phyloP scores from a whole-genome alignment of 2,888 invertebrate genomes.

The Dryadula phaetusa region DNA sequence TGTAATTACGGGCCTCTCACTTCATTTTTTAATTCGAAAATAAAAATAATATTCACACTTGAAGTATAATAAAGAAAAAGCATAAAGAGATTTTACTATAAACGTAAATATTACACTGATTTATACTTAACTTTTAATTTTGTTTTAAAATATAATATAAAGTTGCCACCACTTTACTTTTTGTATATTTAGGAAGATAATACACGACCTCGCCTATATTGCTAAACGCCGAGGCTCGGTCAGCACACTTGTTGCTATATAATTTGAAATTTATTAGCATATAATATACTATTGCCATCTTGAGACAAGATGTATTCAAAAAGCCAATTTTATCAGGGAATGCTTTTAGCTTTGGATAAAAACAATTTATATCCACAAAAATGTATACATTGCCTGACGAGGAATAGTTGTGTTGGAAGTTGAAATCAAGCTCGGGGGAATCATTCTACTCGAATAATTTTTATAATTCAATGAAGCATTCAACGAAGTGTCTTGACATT shows the following conservation, averaged over 20 bases:
- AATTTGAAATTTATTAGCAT: background rate
- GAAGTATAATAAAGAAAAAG: background rate
- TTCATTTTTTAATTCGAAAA: conserved; percentile 21
- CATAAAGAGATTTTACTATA: background rate
- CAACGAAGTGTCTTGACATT: no score
- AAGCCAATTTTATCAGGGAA: no score
- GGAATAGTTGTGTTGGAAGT: no score
- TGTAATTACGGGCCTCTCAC: conserved; percentile 40
- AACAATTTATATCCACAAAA: no score
- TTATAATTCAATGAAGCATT: no score
- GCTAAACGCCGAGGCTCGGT: conserved; percentile 24
- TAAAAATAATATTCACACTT: background rate
- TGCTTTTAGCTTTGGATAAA: no score
- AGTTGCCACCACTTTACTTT: no score
- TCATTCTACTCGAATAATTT: no score
- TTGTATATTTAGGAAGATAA: conserved; percentile 35
- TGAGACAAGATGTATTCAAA: no score
- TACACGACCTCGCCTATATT: conserved; percentile 31
- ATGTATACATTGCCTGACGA: background rate
- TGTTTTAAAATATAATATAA: background rate
- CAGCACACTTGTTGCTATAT: background rate
- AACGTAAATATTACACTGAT: background rate
- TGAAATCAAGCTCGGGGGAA: no score
- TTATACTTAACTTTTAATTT: background rate
- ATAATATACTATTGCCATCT: background rate